Evolutionary conservation across 2,888 invertebrate genomes (phyloP), one percentile per base, ranked within the genome.

Genomic region (Prosopocoilus inquinatus): DNA sequence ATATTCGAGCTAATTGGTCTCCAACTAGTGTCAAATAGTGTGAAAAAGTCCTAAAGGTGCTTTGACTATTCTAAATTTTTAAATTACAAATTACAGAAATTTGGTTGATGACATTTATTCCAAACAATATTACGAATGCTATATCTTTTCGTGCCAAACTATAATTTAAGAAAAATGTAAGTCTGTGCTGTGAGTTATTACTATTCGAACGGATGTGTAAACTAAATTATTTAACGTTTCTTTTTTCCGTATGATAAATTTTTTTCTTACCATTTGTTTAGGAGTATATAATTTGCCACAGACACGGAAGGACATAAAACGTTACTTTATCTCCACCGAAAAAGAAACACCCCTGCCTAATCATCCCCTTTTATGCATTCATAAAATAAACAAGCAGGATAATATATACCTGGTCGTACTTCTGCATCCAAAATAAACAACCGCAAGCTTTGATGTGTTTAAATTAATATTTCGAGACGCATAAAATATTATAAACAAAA

Each of bases 401-500:
- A 50, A 51, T 44, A 51, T 15, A 51, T 51, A 44, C 44, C 44
- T 34, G 51, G 34, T 45, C 45, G 45, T 44, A 51, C 51, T 51
- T 51, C 35, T 51, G 43, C 43, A 36, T n/a, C 9, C 16, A 36
- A 34, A 20, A 36, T 38, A 48, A 47, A 48, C 48, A 16, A 16
- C 11, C 36, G 38, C 38, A 15, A 15, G 48, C 48, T 48, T 48
- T 48, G 48, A 48, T 11, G 38, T 48, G 20, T 38, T 33, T 13
- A 47, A 47, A 34, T 34, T 33, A 33, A 32, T 46, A 16, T 46
- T 46, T 46, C n/a, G 16, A 47, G 34, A 53, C 8, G 47, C 47
- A 43, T 39, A 47, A 53, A 53, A 39, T 53, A 53, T 47, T 47
- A 53, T 46, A 52, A 52, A 52, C 46, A 52, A 47, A 11, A n/a